phyloP scores from a whole-genome alignment of 2,888 invertebrate species.

The Chrysopilus asiliformis region DNA sequence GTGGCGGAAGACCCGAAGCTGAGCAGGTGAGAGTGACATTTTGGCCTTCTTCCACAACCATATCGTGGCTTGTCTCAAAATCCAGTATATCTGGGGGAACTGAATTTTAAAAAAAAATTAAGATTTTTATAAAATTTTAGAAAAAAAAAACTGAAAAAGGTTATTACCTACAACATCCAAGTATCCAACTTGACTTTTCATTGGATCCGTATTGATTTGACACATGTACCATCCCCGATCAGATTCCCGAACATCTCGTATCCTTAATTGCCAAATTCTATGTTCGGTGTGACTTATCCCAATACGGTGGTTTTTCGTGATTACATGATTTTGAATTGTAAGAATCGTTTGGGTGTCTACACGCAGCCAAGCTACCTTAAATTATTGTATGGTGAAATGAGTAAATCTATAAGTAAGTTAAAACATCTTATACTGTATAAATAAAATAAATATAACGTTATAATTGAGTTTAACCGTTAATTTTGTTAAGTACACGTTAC shows the following conservation, averaged over 20 bases:
- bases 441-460: not conserved
- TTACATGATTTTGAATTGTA: conserved; percentile 80
- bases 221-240: conserved; percentile 90
- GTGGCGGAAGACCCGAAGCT: conserved; percentile 74
- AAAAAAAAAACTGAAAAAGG: no score
- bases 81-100: conserved; percentile 80
- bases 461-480: conserved; percentile 4
- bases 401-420: no score
- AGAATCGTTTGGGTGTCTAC: conserved; percentile 86
- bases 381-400: no score
- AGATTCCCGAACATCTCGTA: conserved; percentile 67
- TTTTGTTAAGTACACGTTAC: conserved; percentile 9
- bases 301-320: conserved; percentile 77
- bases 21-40: conserved; percentile 77
- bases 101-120: no score
- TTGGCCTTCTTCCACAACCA: conserved; percentile 72
- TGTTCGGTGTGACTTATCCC: conserved; percentile 74
- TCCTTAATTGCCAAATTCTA: conserved; percentile 75
- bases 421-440: no score
- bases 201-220: conserved; percentile 84
- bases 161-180: conserved; percentile 72
- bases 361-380: conserved; percentile 75
- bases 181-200: conserved; percentile 81
- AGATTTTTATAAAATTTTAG: no score
- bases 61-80: conserved; percentile 73